Evolutionary conservation across 2,113 vertebrate genomes (phyloP).

Genomic region (Odocoileus hemionus): DNA sequence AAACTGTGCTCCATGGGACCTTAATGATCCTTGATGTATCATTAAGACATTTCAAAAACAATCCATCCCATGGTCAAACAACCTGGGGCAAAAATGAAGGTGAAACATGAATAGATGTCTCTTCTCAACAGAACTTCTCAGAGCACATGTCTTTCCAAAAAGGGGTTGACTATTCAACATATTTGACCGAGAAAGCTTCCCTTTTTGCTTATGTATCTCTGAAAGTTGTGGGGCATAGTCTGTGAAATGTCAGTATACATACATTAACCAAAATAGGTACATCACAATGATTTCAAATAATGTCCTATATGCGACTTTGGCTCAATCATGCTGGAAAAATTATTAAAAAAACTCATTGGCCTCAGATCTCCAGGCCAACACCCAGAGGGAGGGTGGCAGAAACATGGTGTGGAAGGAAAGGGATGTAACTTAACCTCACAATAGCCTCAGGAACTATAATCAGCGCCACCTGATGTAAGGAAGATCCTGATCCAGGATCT

Average conservation of each 20-base stretch:
- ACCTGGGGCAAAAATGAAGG: neutral
- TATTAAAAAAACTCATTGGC: neutral
- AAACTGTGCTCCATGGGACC: neutral
- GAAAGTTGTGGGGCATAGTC: neutral
- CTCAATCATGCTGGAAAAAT: neutral
- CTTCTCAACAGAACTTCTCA: neutral
- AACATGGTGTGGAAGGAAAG: neutral
- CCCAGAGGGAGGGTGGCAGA: neutral
- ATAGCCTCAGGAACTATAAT: neutral
- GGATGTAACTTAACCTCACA: accelerated
- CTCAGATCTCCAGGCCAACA: neutral
- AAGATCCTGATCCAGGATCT: neutral
- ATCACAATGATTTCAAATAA: neutral
- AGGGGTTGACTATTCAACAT: neutral
- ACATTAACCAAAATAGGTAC: neutral
- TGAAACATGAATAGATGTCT: neutral
- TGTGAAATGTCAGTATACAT: neutral
- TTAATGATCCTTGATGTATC: neutral
- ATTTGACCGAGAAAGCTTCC: neutral
- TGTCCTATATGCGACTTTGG: neutral
- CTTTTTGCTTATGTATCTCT: neutral
- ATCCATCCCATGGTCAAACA: neutral
- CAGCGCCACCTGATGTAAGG: neutral
- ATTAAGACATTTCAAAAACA: neutral
- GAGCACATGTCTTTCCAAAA: neutral